Evolutionary conservation across 2,888 invertebrate genomes (phyloP).

Genomic region (Escarpia spicata): DNA sequence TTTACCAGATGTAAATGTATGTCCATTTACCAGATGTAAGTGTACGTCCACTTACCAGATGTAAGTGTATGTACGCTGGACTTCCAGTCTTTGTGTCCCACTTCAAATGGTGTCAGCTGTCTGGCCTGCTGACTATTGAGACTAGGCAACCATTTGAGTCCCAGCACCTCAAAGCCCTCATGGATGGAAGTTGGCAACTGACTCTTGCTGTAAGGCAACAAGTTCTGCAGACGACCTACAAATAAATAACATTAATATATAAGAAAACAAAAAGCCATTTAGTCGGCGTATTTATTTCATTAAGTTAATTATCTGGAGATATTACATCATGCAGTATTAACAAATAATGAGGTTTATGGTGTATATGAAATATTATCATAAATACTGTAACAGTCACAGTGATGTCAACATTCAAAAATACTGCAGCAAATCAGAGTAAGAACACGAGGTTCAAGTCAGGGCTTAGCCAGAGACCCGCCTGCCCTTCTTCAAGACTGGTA

Average conservation of each 20-base stretch:
- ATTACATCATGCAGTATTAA: too few relatives aligned
- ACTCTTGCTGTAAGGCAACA: slow-evolving; percentile 50
- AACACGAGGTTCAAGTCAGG: too few relatives aligned
- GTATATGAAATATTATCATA: neutral
- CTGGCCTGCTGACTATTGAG: slow-evolving; percentile 56
- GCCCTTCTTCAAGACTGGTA: too few relatives aligned
- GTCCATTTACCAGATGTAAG: neutral
- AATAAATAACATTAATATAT: neutral
- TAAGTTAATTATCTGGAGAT: too few relatives aligned
- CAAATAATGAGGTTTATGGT: too few relatives aligned
- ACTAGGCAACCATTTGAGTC: slow-evolving; percentile 58
- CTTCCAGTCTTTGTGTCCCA: slow-evolving; percentile 57
- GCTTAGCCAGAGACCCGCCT: too few relatives aligned
- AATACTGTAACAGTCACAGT: neutral
- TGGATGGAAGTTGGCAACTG: slow-evolving; percentile 23
- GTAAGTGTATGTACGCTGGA: slow-evolving; percentile 54
- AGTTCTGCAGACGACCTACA: slow-evolving; percentile 50
- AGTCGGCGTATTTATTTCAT: too few relatives aligned
- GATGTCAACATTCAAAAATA: neutral
- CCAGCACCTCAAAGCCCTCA: slow-evolving; percentile 58
- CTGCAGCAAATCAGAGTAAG: neutral
- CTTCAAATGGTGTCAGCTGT: slow-evolving; percentile 60
- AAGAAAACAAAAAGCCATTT: neutral
- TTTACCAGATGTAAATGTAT: neutral
- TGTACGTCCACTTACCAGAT: slow-evolving; percentile 45